phyloP scores from a whole-genome alignment of 2,797 vertebrate species.

The Hapalemur alaotrensis region DNA sequence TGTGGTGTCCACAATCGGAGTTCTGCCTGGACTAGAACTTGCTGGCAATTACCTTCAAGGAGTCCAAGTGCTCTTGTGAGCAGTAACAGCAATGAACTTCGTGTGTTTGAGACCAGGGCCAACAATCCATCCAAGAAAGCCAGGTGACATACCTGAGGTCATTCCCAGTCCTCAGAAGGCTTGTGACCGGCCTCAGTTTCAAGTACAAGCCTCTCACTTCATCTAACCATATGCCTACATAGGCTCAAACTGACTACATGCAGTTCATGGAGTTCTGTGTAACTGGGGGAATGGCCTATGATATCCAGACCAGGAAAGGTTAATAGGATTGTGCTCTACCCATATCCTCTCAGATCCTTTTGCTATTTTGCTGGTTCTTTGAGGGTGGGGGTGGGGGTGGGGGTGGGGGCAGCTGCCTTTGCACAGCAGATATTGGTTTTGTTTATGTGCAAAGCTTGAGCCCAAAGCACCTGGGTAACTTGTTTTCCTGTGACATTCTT shows the following conservation, averaged over 20 bases:
- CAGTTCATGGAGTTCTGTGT: not conserved
- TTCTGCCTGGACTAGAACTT: not conserved
- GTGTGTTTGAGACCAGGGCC: not conserved
- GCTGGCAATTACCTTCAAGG: not conserved
- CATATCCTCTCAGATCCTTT: not conserved
- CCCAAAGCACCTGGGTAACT: not conserved
- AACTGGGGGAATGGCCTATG: not conserved
- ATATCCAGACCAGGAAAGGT: not conserved
- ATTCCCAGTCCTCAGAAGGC: not conserved
- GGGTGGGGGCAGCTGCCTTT: not conserved
- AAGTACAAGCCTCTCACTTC: not conserved
- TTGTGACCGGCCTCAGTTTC: not conserved
- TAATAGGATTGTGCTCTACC: not conserved
- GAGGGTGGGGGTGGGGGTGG: accelerated
- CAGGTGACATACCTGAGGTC: not conserved
- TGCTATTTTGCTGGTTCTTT: not conserved
- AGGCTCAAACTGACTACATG: not conserved
- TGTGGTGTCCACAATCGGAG: accelerated
- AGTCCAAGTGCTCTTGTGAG: not conserved
- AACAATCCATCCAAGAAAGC: not conserved
- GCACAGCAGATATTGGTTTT: not conserved
- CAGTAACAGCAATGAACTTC: not conserved
- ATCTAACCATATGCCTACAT: not conserved
- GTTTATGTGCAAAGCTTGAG: not conserved
- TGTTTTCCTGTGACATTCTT: not conserved